Conservation (phyloP, 2,797 vertebrate genomes). For the Chiloscyllium punctatum region DNA sequence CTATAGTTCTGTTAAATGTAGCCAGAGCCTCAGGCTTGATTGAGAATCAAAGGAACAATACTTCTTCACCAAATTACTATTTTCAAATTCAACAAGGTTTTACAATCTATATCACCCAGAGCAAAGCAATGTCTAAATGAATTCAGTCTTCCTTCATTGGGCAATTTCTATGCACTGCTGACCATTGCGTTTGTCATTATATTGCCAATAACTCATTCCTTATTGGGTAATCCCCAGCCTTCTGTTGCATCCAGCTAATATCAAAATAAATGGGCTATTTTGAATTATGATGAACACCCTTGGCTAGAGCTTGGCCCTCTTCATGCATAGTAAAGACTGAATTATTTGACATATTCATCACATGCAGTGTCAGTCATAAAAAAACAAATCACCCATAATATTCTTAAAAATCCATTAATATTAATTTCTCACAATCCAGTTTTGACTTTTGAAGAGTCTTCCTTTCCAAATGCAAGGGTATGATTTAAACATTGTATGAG, state of each 20-base stretch:
- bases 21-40: background rate
- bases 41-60: background rate
- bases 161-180: slow-evolving; percentile 1
- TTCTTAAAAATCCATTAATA: background rate
- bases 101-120: background rate
- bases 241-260: slow-evolving; percentile 4
- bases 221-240: background rate
- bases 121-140: background rate
- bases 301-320: background rate
- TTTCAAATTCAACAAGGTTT: background rate
- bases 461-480: background rate
- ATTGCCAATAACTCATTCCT: slow-evolving; percentile 27
- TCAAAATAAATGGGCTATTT: slow-evolving; percentile 4
- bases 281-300: background rate
- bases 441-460: background rate
- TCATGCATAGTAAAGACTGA: background rate
- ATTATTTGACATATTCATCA: background rate
- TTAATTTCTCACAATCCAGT: background rate
- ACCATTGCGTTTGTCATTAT: background rate
- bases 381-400: background rate
- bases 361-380: background rate
- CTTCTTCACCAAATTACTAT: slow-evolving; percentile 13
- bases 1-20: background rate
- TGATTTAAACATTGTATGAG: background rate
- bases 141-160: background rate